Evolutionary conservation across 2,888 invertebrate species (phyloP).

Genomic region (Drosophila niveifrons): DNA sequence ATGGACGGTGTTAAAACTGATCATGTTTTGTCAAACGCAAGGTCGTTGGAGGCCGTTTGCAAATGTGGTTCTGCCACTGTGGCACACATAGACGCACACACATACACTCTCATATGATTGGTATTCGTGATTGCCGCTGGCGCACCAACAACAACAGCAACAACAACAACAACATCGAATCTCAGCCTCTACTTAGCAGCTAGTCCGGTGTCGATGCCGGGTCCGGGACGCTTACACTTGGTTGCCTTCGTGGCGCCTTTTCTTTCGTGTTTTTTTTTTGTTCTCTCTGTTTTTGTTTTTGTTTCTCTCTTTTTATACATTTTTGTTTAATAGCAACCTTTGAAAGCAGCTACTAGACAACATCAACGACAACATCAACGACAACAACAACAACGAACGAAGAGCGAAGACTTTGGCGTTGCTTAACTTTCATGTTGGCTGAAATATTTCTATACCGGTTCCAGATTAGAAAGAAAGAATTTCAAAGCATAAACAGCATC

Average conservation of each 20-base stretch:
- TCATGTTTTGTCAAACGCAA: conserved; percentile 83
- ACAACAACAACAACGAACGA: conserved; percentile 23
- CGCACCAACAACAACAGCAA: conserved; percentile 30
- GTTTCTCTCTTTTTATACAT: conserved; percentile 7
- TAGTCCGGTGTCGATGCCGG: conserved; percentile 58
- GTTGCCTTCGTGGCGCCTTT: conserved; percentile 76
- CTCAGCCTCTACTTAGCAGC: conserved; percentile 45
- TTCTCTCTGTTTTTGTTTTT: conserved; percentile 10
- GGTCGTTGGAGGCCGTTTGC: conserved; percentile 84
- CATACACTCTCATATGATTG: conserved; percentile 29
- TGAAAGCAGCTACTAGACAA: conserved; percentile 63
- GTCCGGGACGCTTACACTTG: conserved; percentile 59
- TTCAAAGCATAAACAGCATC: conserved; percentile 70
- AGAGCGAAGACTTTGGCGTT: conserved; percentile 37
- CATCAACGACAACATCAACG: conserved; percentile 31
- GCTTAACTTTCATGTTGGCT: conserved; percentile 77
- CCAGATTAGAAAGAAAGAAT: conserved; percentile 80
- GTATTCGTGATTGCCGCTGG: conserved; percentile 69
- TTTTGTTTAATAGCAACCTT: conserved; percentile 52
- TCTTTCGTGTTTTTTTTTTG: conserved; percentile 38
- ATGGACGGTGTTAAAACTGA: conserved; percentile 76
- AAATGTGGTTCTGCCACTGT: conserved; percentile 81
- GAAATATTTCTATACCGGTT: conserved; percentile 77
- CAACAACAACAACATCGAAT: conserved; percentile 10
- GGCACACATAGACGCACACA: conserved; percentile 66